These are phyloP conservation scores for Electrophaes corylata DNA, from an alignment of 2,888 invertebrate genomes.

Conservation along the genomic window DNA sequence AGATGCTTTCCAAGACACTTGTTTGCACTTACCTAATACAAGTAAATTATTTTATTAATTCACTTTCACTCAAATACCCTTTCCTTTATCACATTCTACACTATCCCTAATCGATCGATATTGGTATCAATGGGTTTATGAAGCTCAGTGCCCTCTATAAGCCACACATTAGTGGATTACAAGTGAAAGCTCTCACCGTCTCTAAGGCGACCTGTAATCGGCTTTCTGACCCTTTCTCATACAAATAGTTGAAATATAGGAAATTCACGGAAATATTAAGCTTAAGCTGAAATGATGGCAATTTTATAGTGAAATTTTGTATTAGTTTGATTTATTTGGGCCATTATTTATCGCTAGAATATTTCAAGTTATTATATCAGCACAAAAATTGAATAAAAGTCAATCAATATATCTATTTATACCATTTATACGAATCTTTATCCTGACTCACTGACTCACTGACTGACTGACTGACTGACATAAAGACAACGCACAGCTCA, in stretches of 20 bases:
- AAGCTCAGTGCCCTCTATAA: constrained; percentile 56
- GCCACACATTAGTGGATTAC: constrained; percentile 76
- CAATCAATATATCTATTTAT: too few relatives aligned
- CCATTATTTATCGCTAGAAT: not conserved
- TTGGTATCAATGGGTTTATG: constrained; percentile 41
- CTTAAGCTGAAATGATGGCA: constrained; percentile 27
- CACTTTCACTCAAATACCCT: constrained; percentile 1
- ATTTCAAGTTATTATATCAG: too few relatives aligned
- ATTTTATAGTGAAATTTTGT: constrained; percentile 17
- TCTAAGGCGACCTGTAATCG: constrained; percentile 73
- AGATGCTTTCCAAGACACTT: too few relatives aligned
- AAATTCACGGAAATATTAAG: constrained; percentile 25
- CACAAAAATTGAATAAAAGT: too few relatives aligned
- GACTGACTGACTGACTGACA: too few relatives aligned
- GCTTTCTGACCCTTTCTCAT: constrained; percentile 70
- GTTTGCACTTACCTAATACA: too few relatives aligned
- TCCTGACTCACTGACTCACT: too few relatives aligned
- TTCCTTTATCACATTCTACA: constrained; percentile 16
- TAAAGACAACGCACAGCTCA: too few relatives aligned
- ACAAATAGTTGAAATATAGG: constrained; percentile 32
- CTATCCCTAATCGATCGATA: constrained; percentile 35
- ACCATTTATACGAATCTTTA: too few relatives aligned
- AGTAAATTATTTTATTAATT: not conserved
- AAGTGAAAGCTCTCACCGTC: constrained; percentile 70
- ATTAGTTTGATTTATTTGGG: constrained; percentile 12